Evolutionary conservation across 2,113 vertebrate genomes (phyloP).

Genomic region (Crotalus horridus): DNA sequence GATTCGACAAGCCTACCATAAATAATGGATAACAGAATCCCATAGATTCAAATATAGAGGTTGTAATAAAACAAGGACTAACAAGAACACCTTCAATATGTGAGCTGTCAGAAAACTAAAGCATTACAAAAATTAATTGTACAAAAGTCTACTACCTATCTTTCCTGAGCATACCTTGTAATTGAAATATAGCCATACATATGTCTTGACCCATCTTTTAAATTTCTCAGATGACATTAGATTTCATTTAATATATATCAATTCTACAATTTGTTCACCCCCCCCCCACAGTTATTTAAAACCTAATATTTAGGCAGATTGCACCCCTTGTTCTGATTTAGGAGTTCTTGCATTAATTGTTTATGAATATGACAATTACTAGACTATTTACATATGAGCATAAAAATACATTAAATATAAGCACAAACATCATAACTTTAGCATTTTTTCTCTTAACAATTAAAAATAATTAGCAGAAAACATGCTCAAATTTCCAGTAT

Average conservation of each 20-base stretch:
- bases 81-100: not conserved
- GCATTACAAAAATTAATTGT: constrained; percentile 8
- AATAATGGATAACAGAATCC: not conserved
- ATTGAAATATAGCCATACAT: constrained; percentile 4
- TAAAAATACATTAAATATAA: not conserved
- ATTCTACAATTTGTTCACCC: constrained; percentile 35
- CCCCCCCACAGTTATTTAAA: constrained; percentile 30
- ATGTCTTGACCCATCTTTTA: constrained; percentile 14
- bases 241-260: constrained; percentile 35
- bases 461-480: not conserved
- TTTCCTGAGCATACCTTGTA: constrained; percentile 27
- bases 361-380: constrained; percentile 27
- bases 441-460: not conserved
- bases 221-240: constrained; percentile 30
- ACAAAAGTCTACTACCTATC: not conserved
- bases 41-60: not conserved
- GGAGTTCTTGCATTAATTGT: constrained; percentile 9
- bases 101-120: not conserved
- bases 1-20: not conserved
- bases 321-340: constrained; percentile 1
- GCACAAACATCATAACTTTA: not conserved
- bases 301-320: not conserved
- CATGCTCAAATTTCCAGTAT: not conserved
- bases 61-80: not conserved
- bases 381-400: constrained; percentile 6